These are phyloP conservation scores for Periophthalmodon schlosseri DNA, from an alignment of 2,113 vertebrate genomes.

Conservation along the genomic window DNA sequence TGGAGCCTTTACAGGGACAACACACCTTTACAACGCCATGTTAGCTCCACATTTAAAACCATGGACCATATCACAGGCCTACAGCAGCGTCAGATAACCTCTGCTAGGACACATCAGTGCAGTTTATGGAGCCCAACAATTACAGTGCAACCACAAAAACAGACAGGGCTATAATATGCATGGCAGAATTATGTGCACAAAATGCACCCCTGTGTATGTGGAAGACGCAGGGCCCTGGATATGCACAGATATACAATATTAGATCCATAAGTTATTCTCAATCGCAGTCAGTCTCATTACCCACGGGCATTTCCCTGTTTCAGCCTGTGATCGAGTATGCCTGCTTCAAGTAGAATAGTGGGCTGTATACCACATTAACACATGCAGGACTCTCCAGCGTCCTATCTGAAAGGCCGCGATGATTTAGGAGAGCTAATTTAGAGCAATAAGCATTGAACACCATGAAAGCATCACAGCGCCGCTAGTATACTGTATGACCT, in stretches of 20 bases:
- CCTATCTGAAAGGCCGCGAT: constrained; percentile 64
- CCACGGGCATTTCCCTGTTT: constrained; percentile 71
- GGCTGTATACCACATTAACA: constrained; percentile 73
- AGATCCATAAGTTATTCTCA: constrained; percentile 81
- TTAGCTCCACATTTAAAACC: constrained; percentile 57
- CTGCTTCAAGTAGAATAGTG: constrained; percentile 61
- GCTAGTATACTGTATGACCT: constrained; percentile 67
- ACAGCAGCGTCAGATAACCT: constrained; percentile 40
- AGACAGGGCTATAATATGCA: constrained; percentile 64
- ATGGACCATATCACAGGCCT: constrained; percentile 37
- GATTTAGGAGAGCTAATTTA: constrained; percentile 83
- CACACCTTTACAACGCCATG: constrained; percentile 29
- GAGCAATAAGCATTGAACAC: constrained; percentile 81
- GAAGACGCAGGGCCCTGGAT: constrained; percentile 68
- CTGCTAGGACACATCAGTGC: constrained; percentile 47
- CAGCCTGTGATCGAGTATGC: constrained; percentile 69
- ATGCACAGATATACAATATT: constrained; percentile 78
- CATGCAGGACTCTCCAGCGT: constrained; percentile 74
- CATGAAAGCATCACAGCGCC: constrained; percentile 61
- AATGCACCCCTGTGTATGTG: constrained; percentile 71
- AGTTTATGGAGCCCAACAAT: constrained; percentile 61
- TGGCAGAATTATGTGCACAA: constrained; percentile 57
- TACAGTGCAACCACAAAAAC: constrained; percentile 43
- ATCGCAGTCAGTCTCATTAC: constrained; percentile 78
- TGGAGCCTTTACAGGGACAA: constrained; percentile 57